Percentiles rank a stretch among this genome's conserved stretches.
Evolutionary conservation across 2,797 vertebrate genomes (phyloP).

Genomic region (Neopelma chrysocephalum): DNA sequence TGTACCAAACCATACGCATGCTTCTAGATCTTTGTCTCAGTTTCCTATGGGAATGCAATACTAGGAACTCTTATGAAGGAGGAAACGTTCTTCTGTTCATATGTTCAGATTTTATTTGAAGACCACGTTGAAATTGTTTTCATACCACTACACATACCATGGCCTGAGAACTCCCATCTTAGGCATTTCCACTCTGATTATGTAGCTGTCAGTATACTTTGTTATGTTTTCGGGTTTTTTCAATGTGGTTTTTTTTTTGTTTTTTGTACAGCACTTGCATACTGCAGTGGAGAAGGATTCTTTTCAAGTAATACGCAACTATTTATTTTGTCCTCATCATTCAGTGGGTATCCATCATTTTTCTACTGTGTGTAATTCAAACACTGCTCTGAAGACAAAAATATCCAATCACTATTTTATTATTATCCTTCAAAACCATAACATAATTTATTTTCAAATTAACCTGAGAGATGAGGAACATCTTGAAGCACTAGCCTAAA

Average conservation of each 20-base stretch:
- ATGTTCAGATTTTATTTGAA: constrained; percentile 40
- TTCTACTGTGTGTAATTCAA: background rate
- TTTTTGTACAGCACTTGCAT: background rate
- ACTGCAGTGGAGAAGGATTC: background rate
- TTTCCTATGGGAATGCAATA: background rate
- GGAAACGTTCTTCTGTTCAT: background rate
- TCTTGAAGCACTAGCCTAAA: background rate
- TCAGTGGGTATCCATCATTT: background rate
- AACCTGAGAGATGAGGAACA: background rate
- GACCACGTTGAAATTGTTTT: constrained; percentile 12
- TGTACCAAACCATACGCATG: fast-evolving
- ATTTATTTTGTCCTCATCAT: background rate
- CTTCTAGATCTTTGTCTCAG: background rate
- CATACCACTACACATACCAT: background rate
- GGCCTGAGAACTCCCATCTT: background rate
- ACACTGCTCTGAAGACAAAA: background rate
- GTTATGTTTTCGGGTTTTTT: background rate
- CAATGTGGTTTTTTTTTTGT: background rate
- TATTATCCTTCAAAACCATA: background rate
- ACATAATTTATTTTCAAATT: background rate
- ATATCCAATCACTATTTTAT: background rate
- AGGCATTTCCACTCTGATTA: background rate
- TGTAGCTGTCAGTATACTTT: background rate
- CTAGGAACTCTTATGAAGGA: background rate
- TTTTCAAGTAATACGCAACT: background rate